Evolutionary conservation across 2,888 invertebrate species (phyloP), one percentile per base, ranked within the genome.

Genomic region (Acholoe squamosa): DNA sequence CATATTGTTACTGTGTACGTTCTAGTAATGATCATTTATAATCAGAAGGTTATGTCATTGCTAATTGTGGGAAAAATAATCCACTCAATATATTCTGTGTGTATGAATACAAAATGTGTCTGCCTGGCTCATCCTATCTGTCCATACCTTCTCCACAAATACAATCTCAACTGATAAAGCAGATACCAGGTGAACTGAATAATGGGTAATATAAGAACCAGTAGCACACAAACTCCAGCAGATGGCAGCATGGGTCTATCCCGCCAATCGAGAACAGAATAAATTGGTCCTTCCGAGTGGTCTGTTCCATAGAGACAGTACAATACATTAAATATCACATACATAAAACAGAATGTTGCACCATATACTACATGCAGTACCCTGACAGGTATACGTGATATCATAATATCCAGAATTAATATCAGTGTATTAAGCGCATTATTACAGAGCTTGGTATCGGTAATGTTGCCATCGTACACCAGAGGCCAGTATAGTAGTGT

Each of bases 401-500:
- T 31, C 80, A 80, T 80, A 16, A 80, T 19, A n/a, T 80, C 80
- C 12, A 10, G 16, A 16, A 80, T 10, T 19, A 80, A 31, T 19
- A 80, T 80, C 12, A 31, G 12, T 14, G 80, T 80, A 33, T 80
- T 80, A 10, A 80, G 33, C 10, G 43, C 33, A n/a, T 80, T 80
- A 43, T 80, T 80, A 33, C 80, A 31, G 12, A 80, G 80, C 33
- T 80, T 80, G 14, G 80, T 80, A 80, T 80, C 80, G 10, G 80
- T 80, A 16, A 80, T 80, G 25, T n/a, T 10, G 14, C 80, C 80
- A n/a, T 80, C 80, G 43, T 80, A 80, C 80, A 80, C 80, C 80
- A 80, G 80, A 33, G 80, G 80, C 80, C 80, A 80, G 80, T 80
- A 80, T 12, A 80, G 80, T 80, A 80, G 80, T 33, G 80, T 80